These are phyloP conservation scores for Eidolon dupreanum DNA, from an alignment of 2,797 vertebrate species.

Conservation along the genomic window DNA sequence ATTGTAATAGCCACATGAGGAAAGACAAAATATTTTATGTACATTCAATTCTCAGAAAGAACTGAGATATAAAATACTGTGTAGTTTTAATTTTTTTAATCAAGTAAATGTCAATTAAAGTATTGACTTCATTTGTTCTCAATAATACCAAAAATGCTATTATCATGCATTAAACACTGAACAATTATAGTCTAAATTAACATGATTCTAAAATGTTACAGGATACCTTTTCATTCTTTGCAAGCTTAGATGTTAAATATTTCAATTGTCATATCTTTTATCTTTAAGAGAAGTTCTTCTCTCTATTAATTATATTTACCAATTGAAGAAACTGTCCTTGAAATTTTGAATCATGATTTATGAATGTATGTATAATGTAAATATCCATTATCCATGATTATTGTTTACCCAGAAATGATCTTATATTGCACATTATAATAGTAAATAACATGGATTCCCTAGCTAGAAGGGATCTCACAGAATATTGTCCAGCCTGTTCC, in stretches of 20 bases:
- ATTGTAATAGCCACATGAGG: neutral
- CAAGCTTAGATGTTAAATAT: constrained; percentile 18
- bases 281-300: neutral
- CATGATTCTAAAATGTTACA: constrained; percentile 25
- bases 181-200: neutral
- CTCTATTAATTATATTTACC: neutral
- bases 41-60: neutral
- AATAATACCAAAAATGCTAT: neutral
- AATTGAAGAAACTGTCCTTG: neutral
- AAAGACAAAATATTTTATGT: neutral
- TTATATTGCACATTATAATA: neutral
- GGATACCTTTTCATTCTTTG: neutral
- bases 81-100: neutral
- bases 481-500: neutral
- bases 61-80: neutral
- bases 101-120: neutral
- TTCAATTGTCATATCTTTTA: neutral
- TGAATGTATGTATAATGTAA: neutral
- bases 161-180: neutral
- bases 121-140: neutral
- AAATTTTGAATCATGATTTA: neutral
- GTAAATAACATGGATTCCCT: neutral
- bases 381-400: neutral
- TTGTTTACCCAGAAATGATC: neutral
- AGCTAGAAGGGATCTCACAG: neutral